These are phyloP conservation scores for Reinhardtius hippoglossoides DNA, from an alignment of 2,113 vertebrate species.

Conservation along the genomic window DNA sequence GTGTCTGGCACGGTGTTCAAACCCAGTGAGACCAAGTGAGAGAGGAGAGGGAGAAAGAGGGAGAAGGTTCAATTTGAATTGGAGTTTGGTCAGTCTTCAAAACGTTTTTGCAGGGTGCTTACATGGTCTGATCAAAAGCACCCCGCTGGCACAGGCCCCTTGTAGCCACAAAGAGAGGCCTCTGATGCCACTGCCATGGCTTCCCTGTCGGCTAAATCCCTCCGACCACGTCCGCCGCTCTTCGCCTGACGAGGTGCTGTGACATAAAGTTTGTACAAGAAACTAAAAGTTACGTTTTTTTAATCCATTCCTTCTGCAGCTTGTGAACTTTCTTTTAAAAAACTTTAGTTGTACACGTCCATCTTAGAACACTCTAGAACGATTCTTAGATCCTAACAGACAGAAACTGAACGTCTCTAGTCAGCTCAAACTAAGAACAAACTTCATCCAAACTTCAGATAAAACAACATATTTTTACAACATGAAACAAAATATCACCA, in stretches of 20 bases:
- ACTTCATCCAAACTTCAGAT: no score
- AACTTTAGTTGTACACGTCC: no score
- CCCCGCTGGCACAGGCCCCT: conserved; percentile 65
- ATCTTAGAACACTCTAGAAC: no score
- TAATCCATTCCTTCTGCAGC: not conserved
- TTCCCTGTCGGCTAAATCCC: conserved; percentile 4
- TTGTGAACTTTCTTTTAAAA: not conserved
- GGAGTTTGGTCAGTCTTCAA: conserved; percentile 79
- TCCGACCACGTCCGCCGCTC: conserved; percentile 8
- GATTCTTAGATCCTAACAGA: no score
- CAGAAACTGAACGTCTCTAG: no score
- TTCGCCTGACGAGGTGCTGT: conserved; percentile 21
- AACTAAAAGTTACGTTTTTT: conserved; percentile 8
- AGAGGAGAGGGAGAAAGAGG: conserved; percentile 22
- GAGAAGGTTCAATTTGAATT: conserved; percentile 68
- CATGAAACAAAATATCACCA: no score
- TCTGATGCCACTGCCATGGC: conserved; percentile 69
- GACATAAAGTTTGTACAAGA: conserved; percentile 10
- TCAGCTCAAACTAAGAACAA: no score
- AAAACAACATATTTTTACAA: no score
- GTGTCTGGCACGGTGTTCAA: conserved; percentile 63
- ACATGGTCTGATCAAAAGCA: conserved; percentile 78
- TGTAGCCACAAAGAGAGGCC: conserved; percentile 58
- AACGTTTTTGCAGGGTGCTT: conserved; percentile 70
- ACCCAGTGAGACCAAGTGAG: conserved; percentile 53